phyloP scores from a whole-genome alignment of 2,113 vertebrate species.

The Amazona vittata region DNA sequence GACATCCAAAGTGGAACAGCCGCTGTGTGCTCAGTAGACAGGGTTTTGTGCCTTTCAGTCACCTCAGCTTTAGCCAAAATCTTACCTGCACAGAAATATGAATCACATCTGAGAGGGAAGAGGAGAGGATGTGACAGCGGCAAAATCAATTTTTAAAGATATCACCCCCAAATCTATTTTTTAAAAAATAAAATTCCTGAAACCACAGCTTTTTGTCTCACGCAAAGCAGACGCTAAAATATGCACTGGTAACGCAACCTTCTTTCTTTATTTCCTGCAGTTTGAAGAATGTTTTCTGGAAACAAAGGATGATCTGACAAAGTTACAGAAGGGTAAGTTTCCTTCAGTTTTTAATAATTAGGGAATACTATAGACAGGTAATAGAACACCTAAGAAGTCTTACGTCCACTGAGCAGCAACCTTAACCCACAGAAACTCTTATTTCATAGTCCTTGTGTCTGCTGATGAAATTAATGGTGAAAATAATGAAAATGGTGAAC shows the following conservation, averaged over 20 bases:
- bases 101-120: not conserved
- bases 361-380: not conserved
- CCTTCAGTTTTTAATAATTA: not conserved
- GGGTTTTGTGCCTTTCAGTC: not conserved
- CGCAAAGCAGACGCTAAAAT: not conserved
- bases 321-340: conserved; percentile 49
- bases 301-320: conserved; percentile 50
- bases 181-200: not conserved
- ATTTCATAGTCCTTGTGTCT: not conserved
- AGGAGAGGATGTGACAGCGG: not conserved
- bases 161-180: not conserved
- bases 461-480: not conserved
- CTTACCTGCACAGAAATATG: not conserved
- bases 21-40: not conserved
- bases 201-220: not conserved
- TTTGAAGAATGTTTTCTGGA: conserved; percentile 66
- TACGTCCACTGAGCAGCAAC: not conserved
- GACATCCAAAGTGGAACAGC: not conserved
- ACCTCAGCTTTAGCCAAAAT: not conserved
- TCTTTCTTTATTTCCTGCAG: conserved; percentile 17
- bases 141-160: not conserved
- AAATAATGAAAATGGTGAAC: not conserved
- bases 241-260: not conserved
- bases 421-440: not conserved
- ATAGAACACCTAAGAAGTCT: not conserved